phyloP scores from a whole-genome alignment of 2,888 invertebrate species.

The Amblyjoppa proteus region DNA sequence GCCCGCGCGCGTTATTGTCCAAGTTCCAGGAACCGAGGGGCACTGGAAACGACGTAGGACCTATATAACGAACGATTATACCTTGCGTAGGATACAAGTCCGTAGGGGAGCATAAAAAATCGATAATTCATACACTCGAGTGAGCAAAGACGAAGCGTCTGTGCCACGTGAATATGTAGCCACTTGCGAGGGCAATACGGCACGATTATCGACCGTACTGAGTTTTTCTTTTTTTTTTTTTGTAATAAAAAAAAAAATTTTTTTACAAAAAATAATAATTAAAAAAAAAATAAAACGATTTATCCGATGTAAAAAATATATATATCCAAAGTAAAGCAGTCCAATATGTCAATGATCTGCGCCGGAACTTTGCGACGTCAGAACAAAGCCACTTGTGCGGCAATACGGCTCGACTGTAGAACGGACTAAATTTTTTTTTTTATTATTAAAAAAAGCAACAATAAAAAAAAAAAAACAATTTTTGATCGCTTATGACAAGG shows the following conservation, averaged over 20 bases:
- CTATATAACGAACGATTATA: conserved; percentile 18
- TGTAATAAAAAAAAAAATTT: too few relatives aligned
- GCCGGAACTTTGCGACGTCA: too few relatives aligned
- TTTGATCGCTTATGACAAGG: too few relatives aligned
- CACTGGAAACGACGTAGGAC: conserved; percentile 43
- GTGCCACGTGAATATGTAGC: background rate
- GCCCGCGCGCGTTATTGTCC: conserved; percentile 52
- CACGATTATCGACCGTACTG: background rate
- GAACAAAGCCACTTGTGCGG: background rate
- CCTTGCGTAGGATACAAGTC: conserved; percentile 38
- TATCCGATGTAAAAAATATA: too few relatives aligned
- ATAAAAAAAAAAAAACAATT: background rate
- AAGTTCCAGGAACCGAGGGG: conserved; percentile 60
- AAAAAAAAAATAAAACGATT: too few relatives aligned
- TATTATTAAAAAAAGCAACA: background rate
- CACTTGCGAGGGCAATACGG: background rate
- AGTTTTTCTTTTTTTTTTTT: too few relatives aligned
- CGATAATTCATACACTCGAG: conserved; percentile 53
- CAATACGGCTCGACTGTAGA: background rate
- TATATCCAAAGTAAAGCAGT: too few relatives aligned
- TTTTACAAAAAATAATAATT: background rate
- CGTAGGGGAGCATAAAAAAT: conserved; percentile 58
- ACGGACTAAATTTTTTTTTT: background rate
- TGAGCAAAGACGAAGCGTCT: conserved; percentile 31
- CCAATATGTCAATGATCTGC: too few relatives aligned